phyloP scores from a whole-genome alignment of 2,888 invertebrate genomes.

The Tetheella fluctuosa region DNA sequence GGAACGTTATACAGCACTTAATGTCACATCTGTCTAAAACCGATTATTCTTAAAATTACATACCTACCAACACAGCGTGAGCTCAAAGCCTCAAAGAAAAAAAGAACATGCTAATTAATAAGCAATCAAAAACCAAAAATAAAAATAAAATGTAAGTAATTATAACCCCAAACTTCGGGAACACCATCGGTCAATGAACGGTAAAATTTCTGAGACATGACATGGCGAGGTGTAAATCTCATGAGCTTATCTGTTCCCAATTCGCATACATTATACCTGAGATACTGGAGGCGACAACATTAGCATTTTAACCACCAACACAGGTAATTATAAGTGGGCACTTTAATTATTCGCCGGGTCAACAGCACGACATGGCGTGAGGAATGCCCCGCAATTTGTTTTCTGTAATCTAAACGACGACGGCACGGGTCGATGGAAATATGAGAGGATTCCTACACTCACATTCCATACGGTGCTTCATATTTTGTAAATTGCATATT shows the following conservation, averaged over 20 bases:
- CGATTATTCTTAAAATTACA: neutral
- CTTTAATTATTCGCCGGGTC: constrained; percentile 70
- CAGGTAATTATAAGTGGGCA: constrained; percentile 75
- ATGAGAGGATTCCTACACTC: constrained; percentile 35
- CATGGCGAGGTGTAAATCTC: constrained; percentile 75
- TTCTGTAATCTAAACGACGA: constrained; percentile 64
- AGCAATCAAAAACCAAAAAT: constrained; percentile 8
- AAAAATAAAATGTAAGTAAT: constrained; percentile 22
- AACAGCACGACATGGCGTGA: constrained; percentile 58
- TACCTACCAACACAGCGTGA: constrained; percentile 1
- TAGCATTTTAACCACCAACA: constrained; percentile 76
- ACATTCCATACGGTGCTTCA: constrained; percentile 15
- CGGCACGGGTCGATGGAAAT: constrained; percentile 43
- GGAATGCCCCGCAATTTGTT: constrained; percentile 76
- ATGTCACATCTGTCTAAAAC: neutral
- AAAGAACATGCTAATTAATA: constrained; percentile 3
- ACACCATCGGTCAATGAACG: constrained; percentile 62
- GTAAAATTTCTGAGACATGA: constrained; percentile 61
- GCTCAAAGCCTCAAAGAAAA: neutral
- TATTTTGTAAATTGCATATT: neutral
- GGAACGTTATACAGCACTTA: neutral
- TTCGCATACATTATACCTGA: constrained; percentile 59
- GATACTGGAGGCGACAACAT: constrained; percentile 73
- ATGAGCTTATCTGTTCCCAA: constrained; percentile 72
- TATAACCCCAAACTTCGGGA: constrained; percentile 40